Evolutionary conservation across 2,797 vertebrate species (phyloP).

Genomic region (Argyrosomus regius): DNA sequence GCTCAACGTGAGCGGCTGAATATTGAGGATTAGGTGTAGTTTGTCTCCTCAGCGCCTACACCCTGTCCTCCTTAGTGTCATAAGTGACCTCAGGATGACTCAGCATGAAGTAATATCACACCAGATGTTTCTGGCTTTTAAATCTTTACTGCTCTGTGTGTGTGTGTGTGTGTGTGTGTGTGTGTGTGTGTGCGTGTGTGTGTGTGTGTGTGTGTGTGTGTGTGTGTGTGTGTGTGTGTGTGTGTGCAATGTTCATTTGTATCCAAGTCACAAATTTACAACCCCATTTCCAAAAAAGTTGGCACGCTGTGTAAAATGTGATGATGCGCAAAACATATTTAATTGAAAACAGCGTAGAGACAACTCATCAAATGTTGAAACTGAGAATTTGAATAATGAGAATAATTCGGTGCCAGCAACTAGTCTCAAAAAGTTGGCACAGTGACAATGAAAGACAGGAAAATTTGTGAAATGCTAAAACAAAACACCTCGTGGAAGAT

Average conservation of each 20-base stretch:
- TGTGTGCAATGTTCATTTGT: not conserved
- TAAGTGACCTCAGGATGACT: not conserved
- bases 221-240: not conserved
- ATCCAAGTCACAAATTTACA: slow-evolving; percentile 11
- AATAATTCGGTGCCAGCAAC: no score
- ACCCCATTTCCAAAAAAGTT: not conserved
- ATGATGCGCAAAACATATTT: not conserved
- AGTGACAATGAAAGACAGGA: no score
- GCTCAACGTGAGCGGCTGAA: not conserved
- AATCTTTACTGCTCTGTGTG: not conserved
- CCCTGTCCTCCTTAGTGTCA: not conserved
- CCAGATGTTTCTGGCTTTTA: not conserved
- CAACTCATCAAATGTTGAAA: no score
- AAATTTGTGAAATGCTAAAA: no score
- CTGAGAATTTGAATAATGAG: no score
- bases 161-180: not conserved
- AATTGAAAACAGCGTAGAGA: no score
- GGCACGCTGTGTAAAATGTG: slow-evolving; percentile 10
- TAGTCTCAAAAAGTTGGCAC: no score
- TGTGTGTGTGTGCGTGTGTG: no score
- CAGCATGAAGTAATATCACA: not conserved
- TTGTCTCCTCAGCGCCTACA: not conserved
- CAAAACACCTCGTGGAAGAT: no score
- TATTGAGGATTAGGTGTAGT: not conserved
- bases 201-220: not conserved